Evolutionary conservation across 1,140 invertebrate genomes (phyloP), one percentile per base, ranked within the genome.

Genomic region (Aleiodes sp.): DNA sequence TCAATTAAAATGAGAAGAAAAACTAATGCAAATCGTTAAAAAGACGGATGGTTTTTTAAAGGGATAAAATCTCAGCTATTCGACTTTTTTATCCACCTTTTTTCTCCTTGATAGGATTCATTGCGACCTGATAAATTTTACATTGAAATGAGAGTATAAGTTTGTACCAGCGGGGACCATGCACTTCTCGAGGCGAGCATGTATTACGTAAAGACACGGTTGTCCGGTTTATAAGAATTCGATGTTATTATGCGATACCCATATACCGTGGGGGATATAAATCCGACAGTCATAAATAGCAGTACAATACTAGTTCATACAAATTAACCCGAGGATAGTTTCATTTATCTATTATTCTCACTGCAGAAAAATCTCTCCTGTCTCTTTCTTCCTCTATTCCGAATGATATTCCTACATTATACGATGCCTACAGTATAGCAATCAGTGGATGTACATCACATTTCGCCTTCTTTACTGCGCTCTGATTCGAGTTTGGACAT

Each of bases 161-260:
- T 31, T 52, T 21, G 41, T 52, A 65, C 26, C 43, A 56, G 19
- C 2, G 2, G 28, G 9, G 41, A 31, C 26, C 29, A 65, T 29
- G n/a, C 24, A 46, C 26, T 41, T 52, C 29, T 28, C 26, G 63
- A 16, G 41, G 41, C 31, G 41, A 65, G n/a, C 16, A 16, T 65
- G 41, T 14, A 46, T 65, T 65, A 65, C 63, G 63, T 65, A 65
- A 65, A 65, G 41, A 31, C 43, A 46, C 41, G 63, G 39, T 65
- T 65, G 29, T 65, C 41, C 14, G 29, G 63, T 65, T 46, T 65
- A 46, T 65, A 65, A 65, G 41, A 65, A 65, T 46, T 46, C 8
- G 63, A 65, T 65, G 43, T 65, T 65, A 65, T 56, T 65, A 52
- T 33, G 24, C 19, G 43, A 65, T 65, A 65, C 1, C 16, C 24